phyloP scores from a whole-genome alignment of 30 jellyfish, hydroid and myxozoan genomes.

The Nemopilema nomurai region DNA sequence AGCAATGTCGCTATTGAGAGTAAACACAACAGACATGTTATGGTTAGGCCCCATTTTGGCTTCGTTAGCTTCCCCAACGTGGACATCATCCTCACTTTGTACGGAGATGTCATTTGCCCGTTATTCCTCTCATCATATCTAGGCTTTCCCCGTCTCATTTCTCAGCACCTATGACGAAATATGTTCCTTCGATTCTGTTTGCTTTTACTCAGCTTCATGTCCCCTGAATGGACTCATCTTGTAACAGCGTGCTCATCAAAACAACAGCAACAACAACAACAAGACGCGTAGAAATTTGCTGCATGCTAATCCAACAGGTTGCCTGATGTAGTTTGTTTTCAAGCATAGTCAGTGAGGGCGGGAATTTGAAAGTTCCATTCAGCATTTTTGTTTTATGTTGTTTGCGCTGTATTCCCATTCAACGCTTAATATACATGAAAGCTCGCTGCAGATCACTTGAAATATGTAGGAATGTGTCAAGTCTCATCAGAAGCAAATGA shows the following conservation, averaged over 20 bases:
- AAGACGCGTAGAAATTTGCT: neutral
- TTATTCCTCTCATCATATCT: slow-evolving; percentile 2
- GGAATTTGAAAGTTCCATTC: too few relatives aligned
- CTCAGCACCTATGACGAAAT: neutral
- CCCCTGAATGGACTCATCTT: neutral
- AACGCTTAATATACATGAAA: too few relatives aligned
- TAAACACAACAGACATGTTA: slow-evolving; percentile 8
- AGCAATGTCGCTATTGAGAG: neutral
- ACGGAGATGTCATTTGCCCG: neutral
- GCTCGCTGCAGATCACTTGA: too few relatives aligned
- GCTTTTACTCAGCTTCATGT: neutral
- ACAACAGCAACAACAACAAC: neutral
- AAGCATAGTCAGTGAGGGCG: too few relatives aligned
- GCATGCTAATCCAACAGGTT: too few relatives aligned
- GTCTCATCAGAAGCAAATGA: too few relatives aligned
- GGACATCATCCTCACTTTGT: slow-evolving; percentile 13
- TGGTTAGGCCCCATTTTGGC: slow-evolving; percentile 19
- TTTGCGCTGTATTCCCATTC: too few relatives aligned
- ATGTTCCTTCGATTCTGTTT: neutral
- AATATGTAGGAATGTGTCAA: too few relatives aligned
- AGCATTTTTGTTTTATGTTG: too few relatives aligned
- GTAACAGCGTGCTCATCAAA: neutral
- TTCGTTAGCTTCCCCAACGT: slow-evolving; percentile 13
- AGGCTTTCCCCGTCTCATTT: slow-evolving; percentile 30
- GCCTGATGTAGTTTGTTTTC: too few relatives aligned